Evolutionary conservation across 2,113 vertebrate species (phyloP), one percentile per base, ranked within the genome.

Genomic region (Eonycteris spelaea): DNA sequence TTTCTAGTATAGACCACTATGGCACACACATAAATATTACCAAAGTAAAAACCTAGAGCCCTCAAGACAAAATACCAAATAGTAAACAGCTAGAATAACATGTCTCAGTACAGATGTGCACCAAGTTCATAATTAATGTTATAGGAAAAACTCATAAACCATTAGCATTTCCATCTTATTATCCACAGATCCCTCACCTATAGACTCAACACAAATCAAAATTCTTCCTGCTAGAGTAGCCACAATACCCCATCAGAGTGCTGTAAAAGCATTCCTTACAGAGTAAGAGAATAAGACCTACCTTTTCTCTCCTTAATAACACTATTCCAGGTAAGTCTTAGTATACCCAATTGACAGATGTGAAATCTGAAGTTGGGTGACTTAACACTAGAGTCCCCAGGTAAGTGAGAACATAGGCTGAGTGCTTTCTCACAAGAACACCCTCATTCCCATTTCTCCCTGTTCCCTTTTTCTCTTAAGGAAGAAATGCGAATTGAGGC

Each of bases 401-500:
- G 38, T 40, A 38, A 61, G 14, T 90, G 43, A 78, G 43, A 91
- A 79, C 30, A 53, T 19, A 90, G 38, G 12, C 40, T 80, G 85
- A 82, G 12, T 24, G 26, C 22, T 18, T 63, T n/a, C 65, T 35
- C 63, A 78, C 38, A 68, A 21, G 33, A 63, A 78, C 24, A 77
- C 33, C 22, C 3, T 88, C 61, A 19, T 48, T 75, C 38, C 26
- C 19, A 74, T 86, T 83, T 74, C 48, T 93, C 88, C 19, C 30
- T 89, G 24, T 73, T 94, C 57, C 9, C 16, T 70, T 85, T 51
- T 92, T 89, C 86, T 73, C 57, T 86, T 40, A 48, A 84, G 40
- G 77, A 91, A 86, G 61, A 94, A 92, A 83, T 55, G 38, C 86
- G n/a, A 82, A 79, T 63, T 74, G 85, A 92, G 26, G 14, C 84